Base-by-base conservation (phyloP, 2,888 invertebrate species). In the Callosobruchus maculatus region DNA sequence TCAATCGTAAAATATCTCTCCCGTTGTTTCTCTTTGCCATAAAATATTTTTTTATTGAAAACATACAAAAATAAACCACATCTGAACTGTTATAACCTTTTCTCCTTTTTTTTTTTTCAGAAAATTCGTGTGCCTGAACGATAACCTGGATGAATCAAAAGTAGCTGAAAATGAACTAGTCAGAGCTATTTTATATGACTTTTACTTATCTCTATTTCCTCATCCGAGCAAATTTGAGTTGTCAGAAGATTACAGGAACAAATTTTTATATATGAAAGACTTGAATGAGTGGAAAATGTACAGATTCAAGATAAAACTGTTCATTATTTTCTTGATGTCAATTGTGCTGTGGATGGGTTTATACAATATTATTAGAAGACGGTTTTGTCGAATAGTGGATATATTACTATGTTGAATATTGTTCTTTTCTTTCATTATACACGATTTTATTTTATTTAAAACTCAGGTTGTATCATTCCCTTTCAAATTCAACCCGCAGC, bases 81-180 rank as follows among this genome's bases (percentile, higher is more conserved):
- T 67, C 21, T 26, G 22, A 49, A 26, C 22, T 49, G 66, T 7
- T 26, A n/a, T 7, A 26, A 26, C 26, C 26, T 4, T 26, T 30
- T 70, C 26, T 4, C 7, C 26, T 70, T 31, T 30, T 74, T 74
- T 75, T 75, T 78, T 80, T 88, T 89, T 31, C 84, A 93, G 94
- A 80, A 95, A 95, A 87, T 95, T 95, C 82, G 90, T 94, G 70
- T 95, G 95, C 83, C 88, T 95, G 71, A 95, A 95, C 85, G 95
- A 95, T 81, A 93, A 95, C 83, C 88, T 95, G 84, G 92, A 93
- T 80, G 90, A 92, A 18, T 84, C 85, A 9, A 90, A 91, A 71
- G 87, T 87, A 30, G 88, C 88, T 2, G 92, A 93, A 77, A 93
- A 93, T 79, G 90, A 91, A 82, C 86, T 93, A 73, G 90, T 93